phyloP scores from a whole-genome alignment of 2,888 invertebrate genomes.

The Drosophila borealis region DNA sequence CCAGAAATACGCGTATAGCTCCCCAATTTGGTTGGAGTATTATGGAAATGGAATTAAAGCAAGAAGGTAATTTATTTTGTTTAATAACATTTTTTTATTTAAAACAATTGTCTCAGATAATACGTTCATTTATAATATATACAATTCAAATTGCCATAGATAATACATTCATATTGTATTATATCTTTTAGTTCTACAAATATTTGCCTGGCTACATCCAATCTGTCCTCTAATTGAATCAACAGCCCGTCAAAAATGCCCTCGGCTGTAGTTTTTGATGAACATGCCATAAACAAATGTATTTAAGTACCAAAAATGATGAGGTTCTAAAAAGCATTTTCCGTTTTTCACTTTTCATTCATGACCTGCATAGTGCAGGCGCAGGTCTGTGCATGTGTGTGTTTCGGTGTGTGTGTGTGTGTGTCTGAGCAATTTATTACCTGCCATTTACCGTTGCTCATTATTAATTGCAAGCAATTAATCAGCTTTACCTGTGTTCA shows the following conservation, averaged over 20 bases:
- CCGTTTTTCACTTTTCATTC: conserved; percentile 59
- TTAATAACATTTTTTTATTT: no score
- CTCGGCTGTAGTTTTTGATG: conserved; percentile 12
- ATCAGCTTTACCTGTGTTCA: conserved; percentile 75
- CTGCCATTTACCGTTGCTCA: conserved; percentile 78
- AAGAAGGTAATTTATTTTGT: no score
- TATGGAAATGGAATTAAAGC: no score
- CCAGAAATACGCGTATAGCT: no score
- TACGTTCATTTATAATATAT: no score
- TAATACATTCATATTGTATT: no score
- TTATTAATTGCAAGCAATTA: conserved; percentile 78
- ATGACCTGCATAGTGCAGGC: conserved; percentile 49
- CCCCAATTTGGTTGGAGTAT: no score
- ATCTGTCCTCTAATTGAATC: conserved; percentile 38
- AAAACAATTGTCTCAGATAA: no score
- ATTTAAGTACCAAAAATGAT: conserved; percentile 11
- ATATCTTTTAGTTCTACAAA: background rate
- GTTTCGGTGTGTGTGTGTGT: conserved; percentile 13
- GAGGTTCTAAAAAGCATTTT: conserved; percentile 43
- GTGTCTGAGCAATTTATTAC: conserved; percentile 71
- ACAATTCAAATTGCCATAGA: no score
- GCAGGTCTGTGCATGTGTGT: conserved; percentile 4
- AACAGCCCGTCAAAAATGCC: conserved; percentile 3
- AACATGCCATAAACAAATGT: conserved; percentile 47
- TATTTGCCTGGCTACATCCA: conserved; percentile 1